These are phyloP conservation scores for Ascidia mentula DNA, from an alignment of 23 tunicate species.

Conservation along the genomic window DNA sequence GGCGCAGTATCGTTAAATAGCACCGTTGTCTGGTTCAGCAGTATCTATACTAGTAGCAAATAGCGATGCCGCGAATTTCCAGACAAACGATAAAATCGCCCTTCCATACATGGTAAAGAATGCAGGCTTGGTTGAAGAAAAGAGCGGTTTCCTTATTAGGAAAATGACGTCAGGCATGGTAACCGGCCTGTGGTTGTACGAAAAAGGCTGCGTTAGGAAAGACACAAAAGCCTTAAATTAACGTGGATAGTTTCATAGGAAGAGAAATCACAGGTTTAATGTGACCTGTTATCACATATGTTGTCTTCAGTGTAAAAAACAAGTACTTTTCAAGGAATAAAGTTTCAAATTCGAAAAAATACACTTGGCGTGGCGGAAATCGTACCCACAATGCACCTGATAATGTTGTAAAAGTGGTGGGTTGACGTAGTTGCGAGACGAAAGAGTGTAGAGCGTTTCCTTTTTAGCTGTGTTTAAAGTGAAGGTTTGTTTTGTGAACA, in stretches of 20 bases:
- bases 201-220: too few relatives aligned
- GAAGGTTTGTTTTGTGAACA: not conserved
- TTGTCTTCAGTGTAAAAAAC: too few relatives aligned
- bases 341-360: not conserved
- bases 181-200: too few relatives aligned
- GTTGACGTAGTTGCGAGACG: not conserved
- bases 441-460: not conserved
- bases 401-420: not conserved
- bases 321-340: too few relatives aligned
- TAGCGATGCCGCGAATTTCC: conserved; percentile 1
- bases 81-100: not conserved
- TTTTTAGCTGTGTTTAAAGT: not conserved
- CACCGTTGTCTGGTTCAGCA: not conserved
- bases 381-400: not conserved
- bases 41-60: not conserved
- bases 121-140: not conserved
- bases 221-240: too few relatives aligned
- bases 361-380: conserved; percentile 9
- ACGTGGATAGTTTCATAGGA: too few relatives aligned
- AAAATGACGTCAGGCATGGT: not conserved
- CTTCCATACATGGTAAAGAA: conserved; percentile 1
- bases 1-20: too few relatives aligned
- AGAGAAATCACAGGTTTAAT: too few relatives aligned
- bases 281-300: too few relatives aligned
- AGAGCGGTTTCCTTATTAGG: not conserved